These are phyloP conservation scores for Dolichoris vasculosae DNA, from an alignment of 1,140 invertebrate species.

Conservation along the genomic window DNA sequence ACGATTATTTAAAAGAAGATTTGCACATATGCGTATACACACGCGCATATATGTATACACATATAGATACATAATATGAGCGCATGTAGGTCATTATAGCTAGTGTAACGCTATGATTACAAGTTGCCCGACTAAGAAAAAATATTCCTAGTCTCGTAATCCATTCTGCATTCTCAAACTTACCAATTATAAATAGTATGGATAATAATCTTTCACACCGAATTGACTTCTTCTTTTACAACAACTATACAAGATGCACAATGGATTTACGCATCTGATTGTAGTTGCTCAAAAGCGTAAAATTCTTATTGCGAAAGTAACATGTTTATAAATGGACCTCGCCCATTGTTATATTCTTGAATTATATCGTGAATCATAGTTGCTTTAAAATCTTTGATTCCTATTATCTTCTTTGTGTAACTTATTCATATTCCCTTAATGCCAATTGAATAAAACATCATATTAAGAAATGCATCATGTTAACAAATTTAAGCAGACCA, in stretches of 20 bases:
- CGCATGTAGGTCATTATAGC: constrained; percentile 14
- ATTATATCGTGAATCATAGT: constrained; percentile 19
- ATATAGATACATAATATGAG: not conserved
- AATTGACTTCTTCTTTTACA: not conserved
- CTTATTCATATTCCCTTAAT: not conserved
- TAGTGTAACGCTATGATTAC: not conserved
- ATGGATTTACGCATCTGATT: constrained; percentile 35
- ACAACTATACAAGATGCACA: constrained; percentile 13
- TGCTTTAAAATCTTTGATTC: not conserved
- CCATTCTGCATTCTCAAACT: constrained; percentile 24
- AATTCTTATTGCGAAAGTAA: constrained; percentile 40
- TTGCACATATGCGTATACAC: no score
- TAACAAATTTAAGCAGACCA: no score
- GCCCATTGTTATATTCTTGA: constrained; percentile 33
- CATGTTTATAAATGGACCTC: constrained; percentile 30
- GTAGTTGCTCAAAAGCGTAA: constrained; percentile 5
- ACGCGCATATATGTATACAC: no score
- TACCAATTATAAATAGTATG: constrained; percentile 41
- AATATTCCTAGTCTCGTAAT: constrained; percentile 20
- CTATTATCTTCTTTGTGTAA: not conserved
- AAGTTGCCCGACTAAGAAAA: not conserved
- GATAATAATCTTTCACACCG: constrained; percentile 41
- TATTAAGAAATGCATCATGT: no score
- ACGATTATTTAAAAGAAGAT: not conserved
- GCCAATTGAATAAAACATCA: not conserved